These are phyloP conservation scores for Rhopalosiphum maidis DNA, from an alignment of 1,140 invertebrate species.

Conservation along the genomic window DNA sequence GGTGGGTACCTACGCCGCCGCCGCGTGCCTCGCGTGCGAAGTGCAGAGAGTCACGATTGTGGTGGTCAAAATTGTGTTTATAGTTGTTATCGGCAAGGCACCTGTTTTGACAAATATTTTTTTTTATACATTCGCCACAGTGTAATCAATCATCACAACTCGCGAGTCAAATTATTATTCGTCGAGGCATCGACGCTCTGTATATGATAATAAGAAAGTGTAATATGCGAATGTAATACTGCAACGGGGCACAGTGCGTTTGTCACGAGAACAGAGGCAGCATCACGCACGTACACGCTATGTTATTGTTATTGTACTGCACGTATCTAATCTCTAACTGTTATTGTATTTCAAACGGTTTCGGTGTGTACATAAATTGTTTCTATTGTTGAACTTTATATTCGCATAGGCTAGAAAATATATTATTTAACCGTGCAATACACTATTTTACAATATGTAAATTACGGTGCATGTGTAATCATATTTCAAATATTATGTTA, in stretches of 20 bases:
- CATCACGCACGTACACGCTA: slow-evolving; percentile 4
- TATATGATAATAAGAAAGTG: background rate
- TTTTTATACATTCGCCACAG: background rate
- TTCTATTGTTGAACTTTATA: background rate
- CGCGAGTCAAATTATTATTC: background rate
- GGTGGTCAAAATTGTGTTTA: too few species aligned
- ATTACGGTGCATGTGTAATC: background rate
- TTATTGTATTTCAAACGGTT: background rate
- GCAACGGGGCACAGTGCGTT: background rate
- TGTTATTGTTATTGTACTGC: background rate
- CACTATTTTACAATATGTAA: background rate
- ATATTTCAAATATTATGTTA: background rate
- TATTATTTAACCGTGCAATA: slow-evolving; percentile 1
- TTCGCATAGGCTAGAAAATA: background rate
- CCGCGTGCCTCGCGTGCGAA: too few species aligned
- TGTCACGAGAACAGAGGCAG: background rate
- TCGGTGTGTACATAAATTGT: background rate
- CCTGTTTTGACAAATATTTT: background rate
- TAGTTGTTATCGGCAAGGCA: too few species aligned
- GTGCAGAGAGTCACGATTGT: too few species aligned
- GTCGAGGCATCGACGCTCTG: background rate
- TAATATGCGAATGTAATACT: background rate
- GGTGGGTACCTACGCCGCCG: too few species aligned
- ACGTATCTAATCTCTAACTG: slow-evolving; percentile 1
- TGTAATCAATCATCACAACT: background rate